Evolutionary conservation across 2,888 invertebrate genomes (phyloP).

Genomic region (Phlogophora meticulosa): DNA sequence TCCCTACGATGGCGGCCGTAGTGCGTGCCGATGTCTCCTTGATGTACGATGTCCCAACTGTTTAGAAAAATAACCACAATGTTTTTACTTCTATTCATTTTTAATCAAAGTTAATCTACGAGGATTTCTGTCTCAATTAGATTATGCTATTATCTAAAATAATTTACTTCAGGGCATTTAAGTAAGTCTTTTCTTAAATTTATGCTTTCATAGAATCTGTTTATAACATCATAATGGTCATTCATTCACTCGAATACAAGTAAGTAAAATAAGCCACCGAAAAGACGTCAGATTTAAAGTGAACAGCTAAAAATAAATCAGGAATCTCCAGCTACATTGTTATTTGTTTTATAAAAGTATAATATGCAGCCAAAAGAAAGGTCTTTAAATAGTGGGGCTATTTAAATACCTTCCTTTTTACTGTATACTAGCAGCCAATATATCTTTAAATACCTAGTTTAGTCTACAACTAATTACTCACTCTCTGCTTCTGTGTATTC

Average conservation of each 20-base stretch:
- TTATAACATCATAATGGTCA: slow-evolving; percentile 36
- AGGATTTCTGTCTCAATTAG: not conserved
- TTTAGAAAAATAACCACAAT: slow-evolving; percentile 18
- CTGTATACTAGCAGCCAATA: not conserved
- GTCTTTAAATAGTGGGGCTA: not conserved
- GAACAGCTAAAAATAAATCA: slow-evolving; percentile 21
- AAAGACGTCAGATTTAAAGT: slow-evolving; percentile 22
- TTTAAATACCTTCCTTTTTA: not conserved
- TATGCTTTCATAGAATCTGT: slow-evolving; percentile 35
- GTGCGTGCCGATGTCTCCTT: slow-evolving; percentile 95
- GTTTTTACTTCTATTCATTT: not conserved
- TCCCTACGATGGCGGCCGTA: slow-evolving; percentile 92
- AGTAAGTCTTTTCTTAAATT: slow-evolving; percentile 20
- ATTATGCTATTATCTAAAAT: slow-evolving; percentile 19
- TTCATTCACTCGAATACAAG: slow-evolving; percentile 24
- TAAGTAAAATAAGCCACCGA: slow-evolving; percentile 21
- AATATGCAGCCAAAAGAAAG: not conserved
- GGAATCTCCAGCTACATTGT: not conserved
- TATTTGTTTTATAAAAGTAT: not conserved
- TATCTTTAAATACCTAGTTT: not conserved
- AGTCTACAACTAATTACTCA: slow-evolving; percentile 86
- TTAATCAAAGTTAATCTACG: not conserved
- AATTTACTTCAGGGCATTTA: slow-evolving; percentile 15
- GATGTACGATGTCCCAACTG: slow-evolving; percentile 96
- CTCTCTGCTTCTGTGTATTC: slow-evolving; percentile 96